Evolutionary conservation across 2,113 vertebrate genomes (phyloP), one percentile per base, ranked within the genome.

Genomic region (Sebastes fasciatus): DNA sequence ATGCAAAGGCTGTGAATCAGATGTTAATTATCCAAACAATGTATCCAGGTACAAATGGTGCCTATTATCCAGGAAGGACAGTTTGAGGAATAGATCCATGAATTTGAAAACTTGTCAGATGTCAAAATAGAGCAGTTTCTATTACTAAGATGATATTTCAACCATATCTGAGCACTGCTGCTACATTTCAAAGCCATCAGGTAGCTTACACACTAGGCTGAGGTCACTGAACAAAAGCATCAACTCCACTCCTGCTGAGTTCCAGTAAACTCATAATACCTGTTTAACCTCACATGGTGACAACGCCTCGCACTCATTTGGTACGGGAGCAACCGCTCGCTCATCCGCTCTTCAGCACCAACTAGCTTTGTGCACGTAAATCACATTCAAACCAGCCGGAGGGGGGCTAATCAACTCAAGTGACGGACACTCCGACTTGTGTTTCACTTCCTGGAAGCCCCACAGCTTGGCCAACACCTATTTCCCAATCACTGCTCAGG

Each of bases 371-470:
- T 51, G 34, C 42, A 42, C 10, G 63, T 79, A 77, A 83, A 89
- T 26, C 80, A 90, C 14, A 70, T 73, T 48, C 43, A 54, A 51
- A 21, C 16, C 26, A 60, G 9, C 5, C 0, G 2, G 10, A 10
- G n/a, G 19, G 52, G 16, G 52, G 52, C 2, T 26, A 6, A 70
- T 64, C 67, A 43, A 45, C 72, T 85, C 78, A 14, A 17, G 57
- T 63, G 78, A 71, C 40, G 0, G 21, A 48, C 5, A 13, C 54
- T 5, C 2, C 0, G 13, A 82, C 87, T 86, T 70, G 8, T 34
- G 21, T 91, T 86, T 85, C 91, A 69, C 58, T 81, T 86, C 82
- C 72, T 66, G 66, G 66, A 86, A 85, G 51, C n/a, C 21, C 26
- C 16, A 26, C 13, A 49, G 72, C 54, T 52, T 51, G 49, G 43